These are phyloP conservation scores for Platygyra sinensis DNA, from an alignment of 64 coral and sea anemone genomes.

Conservation along the genomic window DNA sequence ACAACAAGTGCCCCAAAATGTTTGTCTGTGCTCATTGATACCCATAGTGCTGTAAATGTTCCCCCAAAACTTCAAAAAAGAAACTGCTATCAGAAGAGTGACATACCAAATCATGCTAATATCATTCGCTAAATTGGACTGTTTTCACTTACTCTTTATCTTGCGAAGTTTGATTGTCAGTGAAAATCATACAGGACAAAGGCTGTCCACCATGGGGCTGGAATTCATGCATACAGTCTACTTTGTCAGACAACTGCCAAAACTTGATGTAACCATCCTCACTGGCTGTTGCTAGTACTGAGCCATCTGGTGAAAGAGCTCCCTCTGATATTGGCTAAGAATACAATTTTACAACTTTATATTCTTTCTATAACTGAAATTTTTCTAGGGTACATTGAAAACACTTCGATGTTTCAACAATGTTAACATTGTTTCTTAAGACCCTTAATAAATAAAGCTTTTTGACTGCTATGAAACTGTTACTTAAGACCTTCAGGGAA, in stretches of 20 bases:
- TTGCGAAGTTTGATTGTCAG: slow-evolving; percentile 82
- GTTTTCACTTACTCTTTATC: slow-evolving; percentile 87
- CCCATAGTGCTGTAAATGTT: too few relatives aligned
- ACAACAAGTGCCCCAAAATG: too few relatives aligned
- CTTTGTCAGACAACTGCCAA: slow-evolving; percentile 82
- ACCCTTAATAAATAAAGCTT: too few relatives aligned
- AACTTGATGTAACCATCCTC: slow-evolving; percentile 95
- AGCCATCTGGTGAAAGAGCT: slow-evolving; percentile 81
- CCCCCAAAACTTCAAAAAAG: too few relatives aligned
- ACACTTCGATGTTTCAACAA: neutral
- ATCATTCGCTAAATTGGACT: too few relatives aligned
- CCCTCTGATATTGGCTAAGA: slow-evolving; percentile 93
- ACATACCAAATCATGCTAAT: too few relatives aligned
- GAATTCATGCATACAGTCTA: slow-evolving; percentile 82
- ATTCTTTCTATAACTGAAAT: neutral
- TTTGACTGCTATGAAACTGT: too few relatives aligned
- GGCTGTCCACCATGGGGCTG: slow-evolving; percentile 84
- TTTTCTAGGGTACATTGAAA: neutral
- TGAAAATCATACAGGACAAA: slow-evolving; percentile 85
- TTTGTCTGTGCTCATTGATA: too few relatives aligned
- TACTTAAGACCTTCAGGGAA: too few relatives aligned
- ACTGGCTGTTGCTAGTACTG: slow-evolving; percentile 90
- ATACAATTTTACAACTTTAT: neutral
- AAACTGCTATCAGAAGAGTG: too few relatives aligned
- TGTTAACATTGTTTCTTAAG: too few relatives aligned